Evolutionary conservation across 92 coral and sea anemone genomes (phyloP).

Genomic region (Bergia puertoricense): DNA sequence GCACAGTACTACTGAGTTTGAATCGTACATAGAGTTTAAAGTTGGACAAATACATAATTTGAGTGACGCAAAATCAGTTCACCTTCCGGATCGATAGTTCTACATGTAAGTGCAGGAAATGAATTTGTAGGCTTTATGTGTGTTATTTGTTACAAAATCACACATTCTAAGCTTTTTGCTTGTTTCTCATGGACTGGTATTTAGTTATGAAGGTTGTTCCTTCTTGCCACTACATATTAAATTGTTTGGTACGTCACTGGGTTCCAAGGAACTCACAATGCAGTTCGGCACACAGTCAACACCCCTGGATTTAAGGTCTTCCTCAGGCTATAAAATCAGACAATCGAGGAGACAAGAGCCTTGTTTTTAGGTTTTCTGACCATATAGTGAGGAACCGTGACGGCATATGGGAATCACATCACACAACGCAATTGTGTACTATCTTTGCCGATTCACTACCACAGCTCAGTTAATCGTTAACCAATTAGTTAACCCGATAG

Average conservation of each 20-base stretch:
- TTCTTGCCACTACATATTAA: not conserved
- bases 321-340: not conserved
- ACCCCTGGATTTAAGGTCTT: not conserved
- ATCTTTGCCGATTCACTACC: not conserved
- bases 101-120: too few species aligned
- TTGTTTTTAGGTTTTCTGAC: not conserved
- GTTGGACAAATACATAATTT: not conserved
- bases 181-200: not conserved
- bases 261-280: not conserved
- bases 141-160: too few species aligned
- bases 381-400: not conserved
- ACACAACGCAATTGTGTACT: too few species aligned
- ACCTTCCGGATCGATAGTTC: too few species aligned
- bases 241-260: not conserved
- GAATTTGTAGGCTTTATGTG: too few species aligned
- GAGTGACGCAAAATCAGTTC: not conserved
- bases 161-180: not conserved
- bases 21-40: not conserved
- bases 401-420: not conserved
- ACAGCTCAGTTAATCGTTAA: not conserved
- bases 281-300: not conserved
- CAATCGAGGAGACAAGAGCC: not conserved
- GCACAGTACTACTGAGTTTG: not conserved
- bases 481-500: too few species aligned
- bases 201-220: not conserved